Evolutionary conservation across 1,140 invertebrate species (phyloP).

Genomic region (Papilio helenus): DNA sequence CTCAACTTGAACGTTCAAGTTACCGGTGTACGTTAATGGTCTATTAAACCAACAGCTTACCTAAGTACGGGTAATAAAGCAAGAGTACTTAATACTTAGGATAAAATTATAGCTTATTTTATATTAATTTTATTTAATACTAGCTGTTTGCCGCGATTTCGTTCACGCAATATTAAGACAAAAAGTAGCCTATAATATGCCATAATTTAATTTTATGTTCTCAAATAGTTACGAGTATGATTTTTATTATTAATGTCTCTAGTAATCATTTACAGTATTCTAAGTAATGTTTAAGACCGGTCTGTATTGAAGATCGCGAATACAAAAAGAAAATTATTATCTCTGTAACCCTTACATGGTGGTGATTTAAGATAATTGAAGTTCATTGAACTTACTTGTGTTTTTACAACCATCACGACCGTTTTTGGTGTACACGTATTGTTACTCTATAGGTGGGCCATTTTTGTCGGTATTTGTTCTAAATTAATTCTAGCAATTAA

Average conservation of each 20-base stretch:
- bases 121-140: no score
- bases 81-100: neutral
- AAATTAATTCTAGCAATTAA: neutral
- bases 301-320: neutral
- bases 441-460: no score
- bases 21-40: neutral
- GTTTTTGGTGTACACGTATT: neutral
- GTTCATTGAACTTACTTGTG: neutral
- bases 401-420: neutral
- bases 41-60: constrained; percentile 12
- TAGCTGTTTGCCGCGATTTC: no score
- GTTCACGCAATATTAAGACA: no score
- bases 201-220: no score
- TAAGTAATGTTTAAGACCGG: neutral
- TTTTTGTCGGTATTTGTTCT: neutral
- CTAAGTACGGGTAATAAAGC: neutral
- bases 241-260: no score
- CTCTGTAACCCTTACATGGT: neutral
- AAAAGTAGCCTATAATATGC: no score
- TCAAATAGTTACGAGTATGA: no score
- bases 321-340: constrained; percentile 12
- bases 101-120: neutral
- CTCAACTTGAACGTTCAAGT: constrained; percentile 13
- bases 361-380: neutral
- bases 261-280: neutral